Base-by-base conservation (phyloP, 2,888 invertebrate genomes). In the Dasysyrphus albostriatus region DNA sequence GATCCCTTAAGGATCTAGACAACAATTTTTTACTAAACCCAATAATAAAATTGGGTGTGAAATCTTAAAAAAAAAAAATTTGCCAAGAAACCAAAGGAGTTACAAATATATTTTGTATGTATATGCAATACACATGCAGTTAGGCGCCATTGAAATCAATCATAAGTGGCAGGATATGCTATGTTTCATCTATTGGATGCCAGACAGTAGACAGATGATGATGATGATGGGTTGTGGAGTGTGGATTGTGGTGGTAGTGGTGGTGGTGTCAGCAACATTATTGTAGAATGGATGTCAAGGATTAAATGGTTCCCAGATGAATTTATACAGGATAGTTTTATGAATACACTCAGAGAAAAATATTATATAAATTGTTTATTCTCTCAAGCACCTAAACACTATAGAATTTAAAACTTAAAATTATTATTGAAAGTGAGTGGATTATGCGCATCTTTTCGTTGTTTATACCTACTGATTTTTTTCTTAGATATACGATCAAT, bases 141-240 rank as follows among this genome's bases (percentile, higher is more conserved):
- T n/a, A 42, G 54, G 56, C 74, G 47, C 61, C 54, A 49, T 56
- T 79, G 73, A 83, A 61, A 83, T 83, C 83, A 83, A 83, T 83
- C 78, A 83, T 32, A 78, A 56, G 61, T 69, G 74, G 42, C 78
- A 79, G 73, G 32, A 49, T 78, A 47, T 29, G 47, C 32, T 73
- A 39, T 74, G 73, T 67, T 54, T 67, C 73, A 70, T 56, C 69
- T 56, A 69, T 80, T 69, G 42, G 29, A 44, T 34, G 61, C 37
- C 61, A 61, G 61, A 42, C 42, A 44, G 24, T 56, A 61, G 61
- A 42, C 42, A 44, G 24, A 69, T 61, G 72, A 73, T 39, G 44
- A 47, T 32, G 42, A 69, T 37, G 51, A 67, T 47, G 59, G 19
- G 24, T 24, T 24, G 24, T 24, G 24, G 24, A 24, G 24, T n/a